These are phyloP conservation scores for Orius laevigatus DNA, from an alignment of 1,140 invertebrate genomes.

Conservation along the genomic window DNA sequence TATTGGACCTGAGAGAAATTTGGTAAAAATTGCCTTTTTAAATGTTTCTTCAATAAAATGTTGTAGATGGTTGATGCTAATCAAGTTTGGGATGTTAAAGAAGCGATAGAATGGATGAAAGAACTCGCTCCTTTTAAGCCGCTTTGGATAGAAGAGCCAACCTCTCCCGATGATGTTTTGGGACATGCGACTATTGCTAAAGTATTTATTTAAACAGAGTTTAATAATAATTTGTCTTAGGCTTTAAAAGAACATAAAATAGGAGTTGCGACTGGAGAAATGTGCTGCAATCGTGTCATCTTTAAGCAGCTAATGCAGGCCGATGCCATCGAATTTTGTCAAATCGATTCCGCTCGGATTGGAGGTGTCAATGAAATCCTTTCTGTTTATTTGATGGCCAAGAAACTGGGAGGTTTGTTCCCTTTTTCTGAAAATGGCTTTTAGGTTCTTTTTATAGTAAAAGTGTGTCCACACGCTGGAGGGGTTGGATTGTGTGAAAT, in stretches of 20 bases:
- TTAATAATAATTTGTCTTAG: slow-evolving; percentile 21
- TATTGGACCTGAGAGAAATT: slow-evolving; percentile 56
- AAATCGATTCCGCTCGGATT: slow-evolving; percentile 75
- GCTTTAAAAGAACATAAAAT: slow-evolving; percentile 51
- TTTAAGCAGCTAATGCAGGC: slow-evolving; percentile 82
- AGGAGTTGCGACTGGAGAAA: slow-evolving; percentile 78
- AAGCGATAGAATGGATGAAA: slow-evolving; percentile 76
- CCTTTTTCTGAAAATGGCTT: no score
- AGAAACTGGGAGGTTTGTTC: slow-evolving; percentile 44
- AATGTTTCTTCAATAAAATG: slow-evolving; percentile 2
- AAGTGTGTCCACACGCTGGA: slow-evolving; percentile 84
- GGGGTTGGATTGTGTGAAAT: slow-evolving; percentile 85
- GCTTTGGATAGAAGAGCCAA: slow-evolving; percentile 87
- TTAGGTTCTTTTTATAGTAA: slow-evolving; percentile 51
- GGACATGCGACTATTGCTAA: slow-evolving; percentile 61
- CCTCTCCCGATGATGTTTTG: slow-evolving; percentile 75
- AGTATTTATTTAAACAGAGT: slow-evolving; percentile 26
- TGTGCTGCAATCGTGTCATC: slow-evolving; percentile 78
- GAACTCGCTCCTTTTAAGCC: slow-evolving; percentile 53
- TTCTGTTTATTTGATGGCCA: slow-evolving; percentile 75
- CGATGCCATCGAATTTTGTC: slow-evolving; percentile 67
- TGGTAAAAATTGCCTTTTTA: slow-evolving; percentile 34
- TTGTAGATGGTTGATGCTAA: slow-evolving; percentile 77
- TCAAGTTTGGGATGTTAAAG: slow-evolving; percentile 73
- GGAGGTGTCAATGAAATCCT: slow-evolving; percentile 81